Evolutionary conservation across 2,113 vertebrate species (phyloP), one percentile per base, ranked within the genome.

Genomic region (Jaculus jaculus): DNA sequence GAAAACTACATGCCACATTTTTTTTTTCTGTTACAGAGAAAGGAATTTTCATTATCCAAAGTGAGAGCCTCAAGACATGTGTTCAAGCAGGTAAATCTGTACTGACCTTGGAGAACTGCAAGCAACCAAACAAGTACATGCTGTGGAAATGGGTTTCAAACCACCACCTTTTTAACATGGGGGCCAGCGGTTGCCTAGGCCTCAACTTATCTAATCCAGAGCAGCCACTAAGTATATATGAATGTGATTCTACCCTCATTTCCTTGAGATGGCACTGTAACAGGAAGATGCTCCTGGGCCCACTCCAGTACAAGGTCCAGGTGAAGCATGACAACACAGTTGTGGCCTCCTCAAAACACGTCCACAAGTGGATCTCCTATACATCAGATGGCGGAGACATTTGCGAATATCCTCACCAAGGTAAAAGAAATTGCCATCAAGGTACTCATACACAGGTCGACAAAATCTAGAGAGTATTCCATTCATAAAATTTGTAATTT

Each of bases 131-230:
- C 2, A 92, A 98, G 20, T 58, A 96, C 90, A 99, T 99, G 99
- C 96, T 99, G 8, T 99, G 99, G 99, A 99, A 99, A 97, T 99
- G 99, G 99, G 99, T 99, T 6, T 99, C 99, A 68, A 98, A 98
- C 30, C 98, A 96, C 81, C 98, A 96, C 12, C 99, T 99, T 39
- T 99, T 99, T 97, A 99, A 99, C 84, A 21, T 99, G 51, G 99
- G 98, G 92, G 98, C 97, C 95, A 98, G 98, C 47, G 95, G 94
- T 63, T 99, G 99, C 79, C 98, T 99, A 1, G 99, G 99, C 51
- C 98, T 99, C 89, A 98, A 99, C 93, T 78, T 98, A 42, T 98
- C 97, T 1, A 95, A 97, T 42, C 66, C 94, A 0, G 97, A 98
- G 28, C 98, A 98, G 94, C 98, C 98, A 0, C 95, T 99, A 11